phyloP scores from a whole-genome alignment of 1,140 invertebrate genomes.

The Maconellicoccus hirsutus region DNA sequence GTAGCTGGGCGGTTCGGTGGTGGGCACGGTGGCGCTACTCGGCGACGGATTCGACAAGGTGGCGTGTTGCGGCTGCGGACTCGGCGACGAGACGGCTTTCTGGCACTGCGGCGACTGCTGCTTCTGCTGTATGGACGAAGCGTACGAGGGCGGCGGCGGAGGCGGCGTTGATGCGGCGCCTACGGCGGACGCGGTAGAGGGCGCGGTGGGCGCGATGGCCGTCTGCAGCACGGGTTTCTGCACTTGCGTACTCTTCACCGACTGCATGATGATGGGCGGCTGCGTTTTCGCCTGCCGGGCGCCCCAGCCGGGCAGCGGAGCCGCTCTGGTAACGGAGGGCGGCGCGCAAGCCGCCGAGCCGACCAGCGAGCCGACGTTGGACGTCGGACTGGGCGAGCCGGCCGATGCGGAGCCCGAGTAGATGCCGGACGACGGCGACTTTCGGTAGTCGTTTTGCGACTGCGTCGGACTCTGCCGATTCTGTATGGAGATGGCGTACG shows the following conservation, averaged over 20 bases:
- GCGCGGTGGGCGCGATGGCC: conserved; percentile 74
- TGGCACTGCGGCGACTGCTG: conserved; percentile 44
- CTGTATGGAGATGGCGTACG: conserved; percentile 72
- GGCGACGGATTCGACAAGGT: conserved; percentile 44
- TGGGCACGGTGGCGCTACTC: conserved; percentile 50
- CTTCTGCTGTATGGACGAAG: conserved; percentile 64
- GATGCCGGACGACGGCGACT: conserved; percentile 64
- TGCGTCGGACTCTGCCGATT: conserved; percentile 75
- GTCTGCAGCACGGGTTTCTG: conserved; percentile 88
- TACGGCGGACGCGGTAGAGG: conserved; percentile 46
- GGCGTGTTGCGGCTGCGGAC: conserved; percentile 35
- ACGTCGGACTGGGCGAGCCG: conserved; percentile 68
- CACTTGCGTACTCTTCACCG: conserved; percentile 86
- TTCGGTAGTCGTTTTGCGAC: conserved; percentile 51
- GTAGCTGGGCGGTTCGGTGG: conserved; percentile 81
- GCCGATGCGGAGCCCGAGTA: conserved; percentile 67
- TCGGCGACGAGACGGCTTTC: conserved; percentile 35
- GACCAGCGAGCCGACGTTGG: conserved; percentile 45
- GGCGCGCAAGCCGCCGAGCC: conserved; percentile 39
- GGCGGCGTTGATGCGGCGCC: conserved; percentile 57
- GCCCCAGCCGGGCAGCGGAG: conserved; percentile 62
- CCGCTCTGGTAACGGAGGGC: conserved; percentile 51
- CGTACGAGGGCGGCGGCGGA: conserved; percentile 55
- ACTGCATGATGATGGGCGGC: conserved; percentile 90
- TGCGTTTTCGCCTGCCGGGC: conserved; percentile 71